phyloP scores from a whole-genome alignment of 2,113 vertebrate genomes.

The Embiotoca jacksoni region DNA sequence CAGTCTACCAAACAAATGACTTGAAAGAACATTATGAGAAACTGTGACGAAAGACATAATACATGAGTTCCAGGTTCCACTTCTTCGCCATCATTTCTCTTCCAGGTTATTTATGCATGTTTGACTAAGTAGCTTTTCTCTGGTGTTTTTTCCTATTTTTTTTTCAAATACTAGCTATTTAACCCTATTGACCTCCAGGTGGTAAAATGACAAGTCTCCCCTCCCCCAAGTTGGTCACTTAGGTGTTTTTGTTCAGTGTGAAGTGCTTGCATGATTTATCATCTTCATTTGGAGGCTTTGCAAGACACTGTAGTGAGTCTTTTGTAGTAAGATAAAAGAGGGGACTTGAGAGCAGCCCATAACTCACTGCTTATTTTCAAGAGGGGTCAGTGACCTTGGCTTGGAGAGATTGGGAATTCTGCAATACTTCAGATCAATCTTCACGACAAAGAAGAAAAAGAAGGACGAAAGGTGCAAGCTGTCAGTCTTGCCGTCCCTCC shows the following conservation, averaged over 20 bases:
- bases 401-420: constrained; percentile 62
- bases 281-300: constrained; percentile 58
- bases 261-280: constrained; percentile 58
- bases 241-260: constrained; percentile 48
- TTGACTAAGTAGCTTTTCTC: not conserved
- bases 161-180: constrained; percentile 14
- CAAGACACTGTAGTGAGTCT: constrained; percentile 59
- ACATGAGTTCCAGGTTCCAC: not conserved
- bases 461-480: constrained; percentile 31
- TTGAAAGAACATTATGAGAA: constrained; percentile 6
- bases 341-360: constrained; percentile 61
- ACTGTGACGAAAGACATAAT: not conserved
- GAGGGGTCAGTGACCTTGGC: constrained; percentile 69
- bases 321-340: constrained; percentile 71
- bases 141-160: not conserved
- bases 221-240: constrained; percentile 29
- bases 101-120: not conserved
- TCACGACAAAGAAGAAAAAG: constrained; percentile 28
- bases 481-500: constrained; percentile 46
- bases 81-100: not conserved
- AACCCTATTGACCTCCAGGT: constrained; percentile 40
- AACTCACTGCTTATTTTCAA: constrained; percentile 73
- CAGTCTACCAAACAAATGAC: not conserved
- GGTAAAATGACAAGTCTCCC: constrained; percentile 35
- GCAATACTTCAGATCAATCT: constrained; percentile 57